Evolutionary conservation across 2,797 vertebrate genomes (phyloP).

Genomic region (Cetoscarus ocellatus): DNA sequence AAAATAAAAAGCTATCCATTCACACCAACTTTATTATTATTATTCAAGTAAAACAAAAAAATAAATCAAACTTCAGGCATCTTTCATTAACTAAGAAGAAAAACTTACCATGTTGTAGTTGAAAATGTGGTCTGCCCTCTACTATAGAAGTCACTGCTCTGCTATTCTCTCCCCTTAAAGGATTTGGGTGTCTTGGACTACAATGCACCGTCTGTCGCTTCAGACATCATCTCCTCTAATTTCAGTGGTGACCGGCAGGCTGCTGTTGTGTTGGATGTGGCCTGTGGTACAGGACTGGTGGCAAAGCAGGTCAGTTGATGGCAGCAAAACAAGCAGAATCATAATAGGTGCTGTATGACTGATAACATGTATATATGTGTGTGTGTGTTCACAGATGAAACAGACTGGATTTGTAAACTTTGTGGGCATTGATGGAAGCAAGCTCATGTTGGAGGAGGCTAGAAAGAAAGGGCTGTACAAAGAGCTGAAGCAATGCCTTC

Average conservation of each 20-base stretch:
- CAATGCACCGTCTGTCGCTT: slow-evolving; percentile 86
- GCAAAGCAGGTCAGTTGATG: slow-evolving; percentile 80
- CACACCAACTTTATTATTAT: too few relatives aligned
- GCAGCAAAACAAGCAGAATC: too few relatives aligned
- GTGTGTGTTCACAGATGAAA: not conserved
- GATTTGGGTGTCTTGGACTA: slow-evolving; percentile 88
- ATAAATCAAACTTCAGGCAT: too few relatives aligned
- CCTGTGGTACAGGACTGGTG: slow-evolving; percentile 93
- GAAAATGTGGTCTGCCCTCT: too few relatives aligned
- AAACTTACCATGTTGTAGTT: too few relatives aligned
- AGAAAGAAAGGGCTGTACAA: not conserved
- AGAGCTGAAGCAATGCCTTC: slow-evolving; percentile 4
- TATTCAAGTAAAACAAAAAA: too few relatives aligned
- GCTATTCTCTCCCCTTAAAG: slow-evolving; percentile 63
- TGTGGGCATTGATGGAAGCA: slow-evolving; percentile 15
- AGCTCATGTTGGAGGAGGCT: not conserved
- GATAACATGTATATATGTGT: too few relatives aligned
- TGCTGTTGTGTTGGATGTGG: slow-evolving; percentile 89
- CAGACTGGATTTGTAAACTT: not conserved
- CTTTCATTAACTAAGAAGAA: too few relatives aligned
- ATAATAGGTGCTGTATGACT: too few relatives aligned
- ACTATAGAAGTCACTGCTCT: not conserved
- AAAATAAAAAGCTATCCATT: too few relatives aligned
- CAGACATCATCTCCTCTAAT: slow-evolving; percentile 80
- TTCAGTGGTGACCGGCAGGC: slow-evolving; percentile 68